Evolutionary conservation across 2,888 invertebrate species (phyloP), one percentile per base, ranked within the genome.

Genomic region (Cepaea hortensis): DNA sequence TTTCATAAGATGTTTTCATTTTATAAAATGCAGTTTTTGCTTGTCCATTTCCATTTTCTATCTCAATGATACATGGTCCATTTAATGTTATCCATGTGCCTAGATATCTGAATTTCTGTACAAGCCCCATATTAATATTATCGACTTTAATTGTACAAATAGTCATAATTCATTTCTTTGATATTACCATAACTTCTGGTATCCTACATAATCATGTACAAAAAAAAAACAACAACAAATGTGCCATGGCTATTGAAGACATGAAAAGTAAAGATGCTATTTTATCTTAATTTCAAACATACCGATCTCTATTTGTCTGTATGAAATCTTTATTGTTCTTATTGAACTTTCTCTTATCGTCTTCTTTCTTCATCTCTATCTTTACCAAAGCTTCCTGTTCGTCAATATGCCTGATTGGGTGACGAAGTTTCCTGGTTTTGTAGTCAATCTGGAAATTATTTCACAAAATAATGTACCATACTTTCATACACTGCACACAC

Each of bases 311-410:
- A 88, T 92, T 92, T 23, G 88, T 89, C 84, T 89, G 89, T 79
- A 92, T 91, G 86, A 92, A 92, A 85, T 92, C 90, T 88, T 90
- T 91, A 23, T 89, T 89, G 11, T 90, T 91, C 87, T 91, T 91
- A 72, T 89, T 90, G n/a, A 89, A 88, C n/a, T 89, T 91, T 48
- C 90, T 89, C 65, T 89, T 90, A 4, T 90, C 89, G n/a, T 88
- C 88, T 23, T 90, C 90, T 20, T 81, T 70, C 20, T 48, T 70
- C 18, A 68, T 72, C 23, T 87, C 85, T 11, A 81, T 23, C 81
- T 84, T 83, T 75, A 88, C 86, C 18, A 88, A 70, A 13, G 87
- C 77, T 23, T 88, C 86, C 75, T 85, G 81, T 18, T 83, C 81
- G 62, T 90, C 89, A 23, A 90, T 89, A 68, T 89, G 89, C 62